Conservation (phyloP, 2,113 vertebrate genomes). For the Litocranius walleri region DNA sequence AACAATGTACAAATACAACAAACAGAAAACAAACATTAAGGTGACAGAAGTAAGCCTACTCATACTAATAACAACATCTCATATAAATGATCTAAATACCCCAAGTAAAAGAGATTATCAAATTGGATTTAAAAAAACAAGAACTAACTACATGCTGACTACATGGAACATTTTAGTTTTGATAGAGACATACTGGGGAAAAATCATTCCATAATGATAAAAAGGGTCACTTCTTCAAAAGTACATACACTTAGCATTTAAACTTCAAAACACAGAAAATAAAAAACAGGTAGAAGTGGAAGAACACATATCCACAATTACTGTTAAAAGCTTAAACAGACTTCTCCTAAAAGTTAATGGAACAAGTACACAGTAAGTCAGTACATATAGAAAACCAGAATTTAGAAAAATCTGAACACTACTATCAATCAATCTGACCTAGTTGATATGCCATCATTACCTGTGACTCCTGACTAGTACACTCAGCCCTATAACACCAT, state of each 20-base stretch:
- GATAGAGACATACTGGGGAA: neutral
- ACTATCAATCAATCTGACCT: neutral
- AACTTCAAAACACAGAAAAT: neutral
- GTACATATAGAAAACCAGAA: neutral
- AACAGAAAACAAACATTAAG: neutral
- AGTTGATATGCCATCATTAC: neutral
- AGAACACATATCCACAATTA: neutral
- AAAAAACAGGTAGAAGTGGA: neutral
- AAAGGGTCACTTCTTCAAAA: neutral
- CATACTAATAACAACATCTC: neutral
- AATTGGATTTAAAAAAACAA: neutral
- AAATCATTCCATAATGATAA: neutral
- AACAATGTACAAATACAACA: neutral
- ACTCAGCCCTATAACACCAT: neutral
- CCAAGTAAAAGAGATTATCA: neutral
- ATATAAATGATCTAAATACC: neutral
- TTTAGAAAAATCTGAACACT: neutral
- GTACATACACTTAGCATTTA: neutral
- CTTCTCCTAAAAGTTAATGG: neutral
- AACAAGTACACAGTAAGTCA: neutral
- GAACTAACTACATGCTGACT: neutral
- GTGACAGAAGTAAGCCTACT: neutral
- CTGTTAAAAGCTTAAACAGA: neutral
- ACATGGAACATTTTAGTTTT: neutral
- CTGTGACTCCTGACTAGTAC: neutral